Evolutionary conservation across 2,113 vertebrate genomes (phyloP).

Genomic region (Chascanopsetta lugubris): DNA sequence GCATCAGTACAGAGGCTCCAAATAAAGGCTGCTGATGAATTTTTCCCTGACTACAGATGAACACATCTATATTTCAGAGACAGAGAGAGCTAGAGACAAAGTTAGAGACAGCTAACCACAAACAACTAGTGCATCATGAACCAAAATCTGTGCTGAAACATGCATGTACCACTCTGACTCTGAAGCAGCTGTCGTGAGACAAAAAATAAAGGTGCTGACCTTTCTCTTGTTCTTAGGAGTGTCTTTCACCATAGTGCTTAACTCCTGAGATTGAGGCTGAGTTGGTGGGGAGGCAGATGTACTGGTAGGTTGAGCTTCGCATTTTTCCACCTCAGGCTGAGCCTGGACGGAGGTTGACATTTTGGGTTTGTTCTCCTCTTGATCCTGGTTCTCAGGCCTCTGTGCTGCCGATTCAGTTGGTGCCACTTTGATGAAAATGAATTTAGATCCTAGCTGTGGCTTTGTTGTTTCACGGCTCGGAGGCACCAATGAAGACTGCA

Average conservation of each 20-base stretch:
- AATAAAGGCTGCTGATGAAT: background rate
- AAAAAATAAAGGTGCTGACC: conserved; percentile 46
- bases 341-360: background rate
- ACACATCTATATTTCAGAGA: background rate
- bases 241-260: background rate
- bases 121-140: conserved; percentile 9
- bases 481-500: conserved; percentile 21
- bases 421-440: conserved; percentile 7
- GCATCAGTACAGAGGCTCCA: conserved; percentile 45
- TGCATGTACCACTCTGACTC: background rate
- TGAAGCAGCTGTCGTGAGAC: background rate
- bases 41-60: background rate
- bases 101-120: background rate
- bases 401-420: conserved; percentile 5
- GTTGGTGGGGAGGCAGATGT: background rate
- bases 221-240: conserved; percentile 49
- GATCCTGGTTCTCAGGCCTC: conserved; percentile 4
- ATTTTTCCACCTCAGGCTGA: conserved; percentile 3
- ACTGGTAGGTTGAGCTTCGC: conserved; percentile 9
- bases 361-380: conserved; percentile 20
- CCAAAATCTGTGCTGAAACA: background rate
- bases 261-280: background rate
- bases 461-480: conserved; percentile 5
- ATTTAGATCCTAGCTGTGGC: conserved; percentile 13
- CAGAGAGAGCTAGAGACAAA: too few species aligned